phyloP scores from a whole-genome alignment of 2,888 invertebrate species.

The Dryococelus australis region DNA sequence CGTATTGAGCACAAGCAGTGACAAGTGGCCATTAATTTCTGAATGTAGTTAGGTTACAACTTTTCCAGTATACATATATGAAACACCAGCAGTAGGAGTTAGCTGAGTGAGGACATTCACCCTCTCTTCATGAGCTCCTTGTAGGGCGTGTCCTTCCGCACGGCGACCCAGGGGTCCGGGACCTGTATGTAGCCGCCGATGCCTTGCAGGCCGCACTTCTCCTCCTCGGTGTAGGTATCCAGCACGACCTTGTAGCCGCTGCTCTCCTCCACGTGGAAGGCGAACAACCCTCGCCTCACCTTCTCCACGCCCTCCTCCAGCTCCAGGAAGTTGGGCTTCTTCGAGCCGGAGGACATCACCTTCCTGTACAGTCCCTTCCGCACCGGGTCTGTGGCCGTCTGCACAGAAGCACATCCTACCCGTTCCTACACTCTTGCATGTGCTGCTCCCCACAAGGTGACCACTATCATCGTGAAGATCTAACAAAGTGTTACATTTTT shows the following conservation, averaged over 20 bases:
- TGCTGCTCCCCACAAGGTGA: neutral
- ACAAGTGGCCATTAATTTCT: too few relatives aligned
- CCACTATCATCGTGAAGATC: neutral
- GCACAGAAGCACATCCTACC: neutral
- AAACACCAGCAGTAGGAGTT: conserved; percentile 55
- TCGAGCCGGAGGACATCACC: conserved; percentile 20
- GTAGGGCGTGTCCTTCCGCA: conserved; percentile 18
- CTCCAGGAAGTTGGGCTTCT: conserved; percentile 11
- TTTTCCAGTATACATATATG: conserved; percentile 50
- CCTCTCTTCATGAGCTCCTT: conserved; percentile 11
- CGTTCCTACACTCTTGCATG: neutral
- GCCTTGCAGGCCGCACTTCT: conserved; percentile 29
- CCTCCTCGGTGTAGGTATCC: conserved; percentile 21
- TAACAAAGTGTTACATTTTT: too few relatives aligned
- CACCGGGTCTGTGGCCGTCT: conserved; percentile 33
- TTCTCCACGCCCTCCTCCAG: conserved; percentile 30
- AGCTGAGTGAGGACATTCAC: conserved; percentile 56
- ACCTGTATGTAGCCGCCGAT: conserved; percentile 26
- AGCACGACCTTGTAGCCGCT: conserved; percentile 20
- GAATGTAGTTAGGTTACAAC: too few relatives aligned
- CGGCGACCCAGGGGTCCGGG: conserved; percentile 16
- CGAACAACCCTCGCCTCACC: conserved; percentile 26
- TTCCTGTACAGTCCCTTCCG: conserved; percentile 28
- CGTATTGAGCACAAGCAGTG: too few relatives aligned
- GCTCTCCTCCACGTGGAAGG: conserved; percentile 33